phyloP scores from a whole-genome alignment of 2,888 invertebrate species.

The Sarcophaga rosellei region DNA sequence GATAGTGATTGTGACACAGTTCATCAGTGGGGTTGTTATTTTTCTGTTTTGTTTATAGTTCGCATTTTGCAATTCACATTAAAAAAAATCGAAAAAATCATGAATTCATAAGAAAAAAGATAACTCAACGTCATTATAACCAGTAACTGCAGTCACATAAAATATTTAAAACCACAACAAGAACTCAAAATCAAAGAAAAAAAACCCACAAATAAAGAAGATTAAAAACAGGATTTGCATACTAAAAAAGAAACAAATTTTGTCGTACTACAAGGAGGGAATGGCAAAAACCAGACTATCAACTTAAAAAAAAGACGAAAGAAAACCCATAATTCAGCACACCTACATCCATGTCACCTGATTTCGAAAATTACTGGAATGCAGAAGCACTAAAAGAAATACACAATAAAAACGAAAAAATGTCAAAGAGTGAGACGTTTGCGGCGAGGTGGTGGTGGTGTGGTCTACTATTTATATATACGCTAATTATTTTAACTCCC shows the following conservation, averaged over 20 bases:
- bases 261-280: not conserved
- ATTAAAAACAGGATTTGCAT: constrained; percentile 19
- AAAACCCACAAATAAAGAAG: not conserved
- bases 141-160: not conserved
- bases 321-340: not conserved
- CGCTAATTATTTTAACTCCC: constrained; percentile 3
- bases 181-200: not conserved
- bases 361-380: constrained; percentile 15
- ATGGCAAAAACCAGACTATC: constrained; percentile 37
- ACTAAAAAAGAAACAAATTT: not conserved
- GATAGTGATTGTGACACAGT: not conserved
- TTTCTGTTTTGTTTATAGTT: constrained; percentile 29
- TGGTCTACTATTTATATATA: constrained; percentile 24
- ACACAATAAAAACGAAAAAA: constrained; percentile 24
- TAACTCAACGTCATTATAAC: not conserved
- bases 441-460: constrained; percentile 31
- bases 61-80: constrained; percentile 41
- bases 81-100: constrained; percentile 21
- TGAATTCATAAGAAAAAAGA: not conserved
- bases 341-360: constrained; percentile 17
- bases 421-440: constrained; percentile 7
- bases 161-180: not conserved
- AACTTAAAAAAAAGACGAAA: constrained; percentile 15
- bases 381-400: constrained; percentile 25
- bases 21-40: constrained; percentile 7